Evolutionary conservation across 1,140 invertebrate species (phyloP), one percentile per base, ranked within the genome.

Genomic region (Antheraea mylitta): DNA sequence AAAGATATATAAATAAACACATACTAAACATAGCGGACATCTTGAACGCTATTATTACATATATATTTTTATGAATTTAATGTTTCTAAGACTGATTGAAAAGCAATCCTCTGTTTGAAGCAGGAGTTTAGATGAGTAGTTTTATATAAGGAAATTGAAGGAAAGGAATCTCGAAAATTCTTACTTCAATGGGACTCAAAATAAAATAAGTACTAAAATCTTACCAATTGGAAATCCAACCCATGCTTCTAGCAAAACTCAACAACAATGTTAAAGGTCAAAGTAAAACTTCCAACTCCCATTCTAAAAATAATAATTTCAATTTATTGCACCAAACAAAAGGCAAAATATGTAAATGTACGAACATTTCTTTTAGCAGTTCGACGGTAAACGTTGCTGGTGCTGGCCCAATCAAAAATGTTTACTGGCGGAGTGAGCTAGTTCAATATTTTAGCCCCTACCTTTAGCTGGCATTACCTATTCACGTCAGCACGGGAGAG

Each of bases 341-440:
- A 64, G 67, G 64, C 69, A 69, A 71, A 53, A 53, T 53, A 75
- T 77, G 70, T 69, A 77, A 77, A 74, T 68, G 60, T 70, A 65
- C 36, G 58, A 63, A 65, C 70, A 70, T 74, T 72, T 67, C 70
- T 30, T 77, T 72, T 68, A 68, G 60, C 67, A 64, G 74, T 75
- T 77, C 72, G 62, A 67, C 77, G 73, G 60, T 68, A 74, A 75
- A 30, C 53, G 64, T 66, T 72, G 69, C 67, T 73, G 73, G 75
- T 72, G 73, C 68, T 42, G 64, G 67, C 76, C 81, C 79, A 84
- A 82, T 85, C 80, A 82, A 81, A 82, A 80, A 82, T 82, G 77
- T 85, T 85, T 85, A 81, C 79, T 75, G 68, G 64, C 71, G 59
- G 66, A 76, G 64, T 72, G 60, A 70, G 78, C 76, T 60, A 60